Base-by-base conservation (phyloP, 2,888 invertebrate genomes). In the Xestia ashworthii region DNA sequence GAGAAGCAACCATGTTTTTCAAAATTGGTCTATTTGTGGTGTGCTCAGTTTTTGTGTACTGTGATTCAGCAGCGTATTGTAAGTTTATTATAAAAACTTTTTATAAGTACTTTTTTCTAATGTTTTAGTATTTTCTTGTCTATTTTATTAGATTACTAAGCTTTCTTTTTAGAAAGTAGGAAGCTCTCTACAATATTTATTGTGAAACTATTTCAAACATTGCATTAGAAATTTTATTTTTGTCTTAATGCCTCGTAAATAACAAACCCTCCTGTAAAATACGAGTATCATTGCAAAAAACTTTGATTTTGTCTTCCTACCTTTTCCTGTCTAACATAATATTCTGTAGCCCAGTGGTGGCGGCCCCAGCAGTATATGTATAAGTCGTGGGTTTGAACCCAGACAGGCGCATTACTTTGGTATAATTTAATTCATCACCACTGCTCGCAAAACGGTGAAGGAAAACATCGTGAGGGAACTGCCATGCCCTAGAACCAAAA, bases 1-100 rank as follows among this genome's bases (percentile, higher is more conserved):
- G 32, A 76, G 66, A 2, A 41, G 46, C 12, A 78, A 87, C 14
- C 62, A 87, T 86, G 86, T 74, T 68, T 64, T 58, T 74, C 0
- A 81, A 76, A 76, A 78, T 67, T 11, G 69, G 58, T 25, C 32
- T 87, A 8, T 60, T 78, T 44, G 5, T 84, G 5, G 53, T 75
- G 50, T 76, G 70, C 41, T 64, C 80, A 32, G 67, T 82, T 72
- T 74, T 86, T 64, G 70, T 80, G 38, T 44, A 76, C 64, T 68
- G 78, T 82, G 74, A 87, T 41, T 64, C 84, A 8, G 32, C 41
- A 5, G 19, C 38, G 0, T 87, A 78, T 60, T 72, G 87, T 87
- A 70, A 87, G 88, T 78, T 38, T 9, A 14, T n/a, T 58, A 19
- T 4, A 16, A 8, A 19, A 38, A 14, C 32, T 41, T 3, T 41